Evolutionary conservation across 1,140 invertebrate species (phyloP).

Genomic region (Hycleus phaleratus): DNA sequence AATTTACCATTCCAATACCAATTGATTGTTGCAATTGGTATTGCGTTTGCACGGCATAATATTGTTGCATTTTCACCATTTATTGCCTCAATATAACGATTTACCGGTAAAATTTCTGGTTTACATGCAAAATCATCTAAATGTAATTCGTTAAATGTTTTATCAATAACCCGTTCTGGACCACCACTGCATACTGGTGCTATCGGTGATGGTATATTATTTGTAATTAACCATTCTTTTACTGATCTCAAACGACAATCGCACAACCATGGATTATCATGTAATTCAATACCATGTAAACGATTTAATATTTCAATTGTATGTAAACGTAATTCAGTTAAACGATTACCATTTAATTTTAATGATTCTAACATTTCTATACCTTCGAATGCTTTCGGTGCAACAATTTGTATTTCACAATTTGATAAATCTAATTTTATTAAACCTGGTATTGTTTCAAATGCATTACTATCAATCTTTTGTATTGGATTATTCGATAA

Average conservation of each 20-base stretch:
- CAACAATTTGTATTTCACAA: conserved; percentile 69
- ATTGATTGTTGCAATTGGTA: conserved; percentile 72
- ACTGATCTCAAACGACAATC: conserved; percentile 76
- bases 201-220: conserved; percentile 73
- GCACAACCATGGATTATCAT: conserved; percentile 87
- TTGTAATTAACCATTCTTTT: conserved; percentile 74
- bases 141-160: conserved; percentile 63
- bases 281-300: conserved; percentile 75
- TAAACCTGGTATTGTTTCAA: conserved; percentile 63
- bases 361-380: conserved; percentile 70
- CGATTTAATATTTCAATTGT: conserved; percentile 63
- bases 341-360: conserved; percentile 72
- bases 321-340: conserved; percentile 60
- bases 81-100: conserved; percentile 65
- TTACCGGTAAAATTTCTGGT: conserved; percentile 69
- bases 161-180: conserved; percentile 58
- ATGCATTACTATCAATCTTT: conserved; percentile 67
- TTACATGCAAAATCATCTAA: conserved; percentile 82
- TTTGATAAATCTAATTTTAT: conserved; percentile 79
- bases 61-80: conserved; percentile 80
- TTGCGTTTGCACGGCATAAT: conserved; percentile 67
- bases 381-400: conserved; percentile 68
- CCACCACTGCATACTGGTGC: conserved; percentile 64
- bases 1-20: conserved; percentile 83
- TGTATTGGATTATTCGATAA: conserved; percentile 74